Percentiles rank a stretch among this genome's conserved stretches.
phyloP scores from a whole-genome alignment of 2,888 invertebrate species.

The Caenorhabditis sp. region DNA sequence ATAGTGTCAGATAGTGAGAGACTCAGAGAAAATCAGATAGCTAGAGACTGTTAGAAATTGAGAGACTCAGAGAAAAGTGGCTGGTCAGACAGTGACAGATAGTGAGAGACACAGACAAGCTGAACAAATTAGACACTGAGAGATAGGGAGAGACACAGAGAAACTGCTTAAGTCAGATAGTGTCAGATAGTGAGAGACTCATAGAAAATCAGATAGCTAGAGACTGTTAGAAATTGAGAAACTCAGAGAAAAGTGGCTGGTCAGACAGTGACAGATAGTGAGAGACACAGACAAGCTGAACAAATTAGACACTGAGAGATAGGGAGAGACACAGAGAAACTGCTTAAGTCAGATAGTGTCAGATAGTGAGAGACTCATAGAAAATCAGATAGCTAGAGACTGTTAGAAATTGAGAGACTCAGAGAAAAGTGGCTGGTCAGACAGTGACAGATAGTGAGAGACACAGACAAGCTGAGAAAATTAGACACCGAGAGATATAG shows the following conservation, averaged over 20 bases:
- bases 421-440: not conserved
- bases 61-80: too few relatives aligned
- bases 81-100: too few relatives aligned
- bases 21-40: too few relatives aligned
- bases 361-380: not conserved
- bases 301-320: not conserved
- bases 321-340: not conserved
- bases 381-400: not conserved
- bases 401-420: not conserved
- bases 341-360: too few relatives aligned
- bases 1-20: too few relatives aligned
- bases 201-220: not conserved
- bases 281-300: slow-evolving; percentile 9
- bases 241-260: not conserved
- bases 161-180: too few relatives aligned
- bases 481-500: not conserved
- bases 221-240: not conserved
- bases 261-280: not conserved
- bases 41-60: too few relatives aligned
- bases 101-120: too few relatives aligned
- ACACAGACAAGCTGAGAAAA: too few relatives aligned
- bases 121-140: too few relatives aligned
- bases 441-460: not conserved
- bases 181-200: not conserved
- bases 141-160: not conserved